Conservation (phyloP, 2,888 invertebrate genomes). For the Harmothoe impar region DNA sequence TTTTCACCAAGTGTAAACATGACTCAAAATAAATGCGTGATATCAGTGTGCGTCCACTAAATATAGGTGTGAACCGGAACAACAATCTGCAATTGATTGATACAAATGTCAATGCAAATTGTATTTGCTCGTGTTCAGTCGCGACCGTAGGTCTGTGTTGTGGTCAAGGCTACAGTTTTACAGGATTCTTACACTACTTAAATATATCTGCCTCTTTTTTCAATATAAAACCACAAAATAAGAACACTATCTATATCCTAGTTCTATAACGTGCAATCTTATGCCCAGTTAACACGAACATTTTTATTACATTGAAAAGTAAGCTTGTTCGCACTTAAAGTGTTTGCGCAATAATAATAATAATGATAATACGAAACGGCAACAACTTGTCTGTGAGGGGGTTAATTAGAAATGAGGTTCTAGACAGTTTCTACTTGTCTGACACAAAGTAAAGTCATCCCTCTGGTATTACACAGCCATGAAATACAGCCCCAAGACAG, state of each 20-base stretch:
- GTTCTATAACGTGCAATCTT: slow-evolving; percentile 10
- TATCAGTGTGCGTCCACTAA: too few species aligned
- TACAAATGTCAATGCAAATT: too few species aligned
- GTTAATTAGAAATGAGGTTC: slow-evolving; percentile 18
- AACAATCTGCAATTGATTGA: too few species aligned
- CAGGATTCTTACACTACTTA: background rate
- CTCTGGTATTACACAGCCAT: background rate
- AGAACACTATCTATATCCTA: background rate
- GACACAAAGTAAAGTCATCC: slow-evolving; percentile 1
- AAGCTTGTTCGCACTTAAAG: background rate
- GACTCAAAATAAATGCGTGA: too few species aligned
- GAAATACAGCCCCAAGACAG: too few species aligned
- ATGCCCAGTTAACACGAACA: background rate
- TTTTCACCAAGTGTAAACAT: too few species aligned
- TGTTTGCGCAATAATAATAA: background rate
- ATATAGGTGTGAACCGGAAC: too few species aligned
- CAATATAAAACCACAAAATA: background rate
- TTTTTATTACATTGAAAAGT: background rate
- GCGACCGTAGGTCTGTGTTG: background rate
- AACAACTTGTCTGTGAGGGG: background rate
- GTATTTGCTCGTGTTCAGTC: background rate
- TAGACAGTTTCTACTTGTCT: background rate
- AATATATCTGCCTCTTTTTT: background rate
- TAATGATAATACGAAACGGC: background rate
- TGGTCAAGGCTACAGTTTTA: background rate